Percentiles rank a stretch among this genome's conserved stretches.
phyloP scores from a whole-genome alignment of 2,113 vertebrate genomes.

The Heptranchias perlo region DNA sequence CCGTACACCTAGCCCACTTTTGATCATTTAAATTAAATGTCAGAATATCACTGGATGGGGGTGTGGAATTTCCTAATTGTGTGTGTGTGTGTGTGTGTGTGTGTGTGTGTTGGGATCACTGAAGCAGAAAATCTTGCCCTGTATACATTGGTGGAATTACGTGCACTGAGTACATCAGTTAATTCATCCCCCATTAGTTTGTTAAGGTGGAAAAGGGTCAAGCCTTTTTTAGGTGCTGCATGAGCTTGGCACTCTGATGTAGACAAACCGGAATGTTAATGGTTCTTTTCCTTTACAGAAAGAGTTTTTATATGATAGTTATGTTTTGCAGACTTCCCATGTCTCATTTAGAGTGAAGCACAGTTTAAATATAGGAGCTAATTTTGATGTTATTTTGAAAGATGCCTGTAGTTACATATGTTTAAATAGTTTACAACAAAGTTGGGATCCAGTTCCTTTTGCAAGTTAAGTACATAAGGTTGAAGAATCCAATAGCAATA shows the following conservation, averaged over 20 bases:
- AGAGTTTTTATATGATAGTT: neutral
- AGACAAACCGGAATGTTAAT: neutral
- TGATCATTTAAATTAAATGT: neutral
- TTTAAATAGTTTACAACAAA: neutral
- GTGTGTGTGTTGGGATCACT: neutral
- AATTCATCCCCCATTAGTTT: neutral
- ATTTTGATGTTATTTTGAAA: too few relatives aligned
- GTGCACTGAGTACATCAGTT: neutral
- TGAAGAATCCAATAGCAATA: neutral
- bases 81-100: too few relatives aligned
- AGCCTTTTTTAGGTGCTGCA: neutral
- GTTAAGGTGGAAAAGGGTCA: neutral
- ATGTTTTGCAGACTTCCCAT: neutral
- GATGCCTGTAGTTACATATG: too few relatives aligned
- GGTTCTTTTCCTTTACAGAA: neutral
- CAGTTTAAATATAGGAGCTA: too few relatives aligned
- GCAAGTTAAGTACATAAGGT: too few relatives aligned
- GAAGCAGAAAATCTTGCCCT: neutral
- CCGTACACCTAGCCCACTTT: neutral
- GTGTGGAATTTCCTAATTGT: neutral
- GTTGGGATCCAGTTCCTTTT: too few relatives aligned
- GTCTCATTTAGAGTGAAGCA: neutral
- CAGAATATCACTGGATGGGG: neutral
- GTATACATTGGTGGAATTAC: neutral
- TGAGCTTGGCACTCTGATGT: neutral